Conservation (phyloP, 2,113 vertebrate species). For the Otolemur garnettii region DNA sequence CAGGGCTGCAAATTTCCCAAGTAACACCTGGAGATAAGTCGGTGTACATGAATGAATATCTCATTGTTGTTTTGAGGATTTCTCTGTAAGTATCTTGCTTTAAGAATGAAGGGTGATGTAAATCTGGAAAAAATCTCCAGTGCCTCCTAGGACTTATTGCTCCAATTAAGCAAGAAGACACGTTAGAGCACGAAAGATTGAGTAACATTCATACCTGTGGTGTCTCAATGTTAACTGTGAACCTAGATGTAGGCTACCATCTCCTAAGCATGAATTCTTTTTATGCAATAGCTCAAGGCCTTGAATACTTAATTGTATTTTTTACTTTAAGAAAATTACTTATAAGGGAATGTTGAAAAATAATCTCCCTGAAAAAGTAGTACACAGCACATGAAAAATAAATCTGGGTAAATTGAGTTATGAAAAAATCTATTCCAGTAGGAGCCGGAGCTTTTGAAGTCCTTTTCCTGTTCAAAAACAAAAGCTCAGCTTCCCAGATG, state of each 20-base stretch:
- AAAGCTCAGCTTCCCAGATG: slow-evolving; percentile 61
- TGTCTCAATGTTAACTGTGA: slow-evolving; percentile 64
- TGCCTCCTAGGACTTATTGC: slow-evolving; percentile 73
- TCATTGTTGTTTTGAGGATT: slow-evolving; percentile 72
- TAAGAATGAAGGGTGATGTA: slow-evolving; percentile 74
- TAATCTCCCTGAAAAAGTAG: slow-evolving; percentile 53
- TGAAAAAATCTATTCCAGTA: slow-evolving; percentile 67
- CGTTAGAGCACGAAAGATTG: slow-evolving; percentile 80
- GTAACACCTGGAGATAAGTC: slow-evolving; percentile 39
- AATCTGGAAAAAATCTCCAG: slow-evolving; percentile 62
- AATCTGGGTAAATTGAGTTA: slow-evolving; percentile 74
- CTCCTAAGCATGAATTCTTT: slow-evolving; percentile 72
- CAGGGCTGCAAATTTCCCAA: slow-evolving; percentile 36
- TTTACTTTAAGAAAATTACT: slow-evolving; percentile 70
- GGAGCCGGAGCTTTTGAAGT: slow-evolving; percentile 67
- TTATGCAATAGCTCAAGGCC: slow-evolving; percentile 74
- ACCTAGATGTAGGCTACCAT: slow-evolving; percentile 56
- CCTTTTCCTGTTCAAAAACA: slow-evolving; percentile 68
- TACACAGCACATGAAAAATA: slow-evolving; percentile 61
- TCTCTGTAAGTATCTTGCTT: slow-evolving; percentile 74
- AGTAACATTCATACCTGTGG: slow-evolving; percentile 80
- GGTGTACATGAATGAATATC: slow-evolving; percentile 68
- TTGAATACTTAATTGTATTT: slow-evolving; percentile 74
- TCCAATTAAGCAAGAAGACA: slow-evolving; percentile 80
- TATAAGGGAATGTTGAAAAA: slow-evolving; percentile 73